phyloP scores from a whole-genome alignment of 1,140 invertebrate species.

The Drosophila jambulina region DNA sequence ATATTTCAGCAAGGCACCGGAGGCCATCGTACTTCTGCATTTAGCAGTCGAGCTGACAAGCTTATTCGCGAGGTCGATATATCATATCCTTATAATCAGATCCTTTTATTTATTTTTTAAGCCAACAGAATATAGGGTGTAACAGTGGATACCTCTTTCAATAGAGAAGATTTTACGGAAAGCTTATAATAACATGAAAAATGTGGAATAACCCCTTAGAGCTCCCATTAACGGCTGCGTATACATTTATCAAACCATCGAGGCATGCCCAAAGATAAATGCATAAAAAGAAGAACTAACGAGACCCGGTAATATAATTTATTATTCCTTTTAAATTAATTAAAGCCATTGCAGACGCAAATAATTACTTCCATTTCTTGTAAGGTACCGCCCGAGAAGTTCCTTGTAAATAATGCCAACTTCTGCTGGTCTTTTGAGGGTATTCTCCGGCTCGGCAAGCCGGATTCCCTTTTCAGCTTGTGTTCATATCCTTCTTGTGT shows the following conservation, averaged over 20 bases:
- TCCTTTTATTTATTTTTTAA: too few relatives aligned
- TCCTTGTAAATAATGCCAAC: slow-evolving; percentile 27
- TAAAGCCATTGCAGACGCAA: background rate
- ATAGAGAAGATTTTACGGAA: background rate
- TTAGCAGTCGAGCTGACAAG: too few relatives aligned
- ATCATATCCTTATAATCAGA: too few relatives aligned
- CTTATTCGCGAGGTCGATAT: background rate
- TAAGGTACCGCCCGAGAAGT: background rate
- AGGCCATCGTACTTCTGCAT: background rate
- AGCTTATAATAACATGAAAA: background rate
- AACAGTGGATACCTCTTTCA: background rate
- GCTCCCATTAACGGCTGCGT: background rate
- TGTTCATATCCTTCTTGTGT: slow-evolving; percentile 19
- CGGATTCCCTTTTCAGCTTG: slow-evolving; percentile 37
- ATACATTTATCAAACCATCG: background rate
- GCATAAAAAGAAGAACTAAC: background rate
- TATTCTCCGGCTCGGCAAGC: slow-evolving; percentile 33
- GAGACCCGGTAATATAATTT: background rate
- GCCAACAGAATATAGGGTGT: too few relatives aligned
- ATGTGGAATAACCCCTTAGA: background rate
- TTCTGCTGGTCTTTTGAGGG: slow-evolving; percentile 39
- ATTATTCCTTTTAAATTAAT: slow-evolving; percentile 15
- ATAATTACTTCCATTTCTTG: background rate
- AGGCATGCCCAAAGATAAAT: background rate
- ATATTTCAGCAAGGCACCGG: background rate